phyloP scores from a whole-genome alignment of 1,140 invertebrate genomes.

The Papilio polyxenes region DNA sequence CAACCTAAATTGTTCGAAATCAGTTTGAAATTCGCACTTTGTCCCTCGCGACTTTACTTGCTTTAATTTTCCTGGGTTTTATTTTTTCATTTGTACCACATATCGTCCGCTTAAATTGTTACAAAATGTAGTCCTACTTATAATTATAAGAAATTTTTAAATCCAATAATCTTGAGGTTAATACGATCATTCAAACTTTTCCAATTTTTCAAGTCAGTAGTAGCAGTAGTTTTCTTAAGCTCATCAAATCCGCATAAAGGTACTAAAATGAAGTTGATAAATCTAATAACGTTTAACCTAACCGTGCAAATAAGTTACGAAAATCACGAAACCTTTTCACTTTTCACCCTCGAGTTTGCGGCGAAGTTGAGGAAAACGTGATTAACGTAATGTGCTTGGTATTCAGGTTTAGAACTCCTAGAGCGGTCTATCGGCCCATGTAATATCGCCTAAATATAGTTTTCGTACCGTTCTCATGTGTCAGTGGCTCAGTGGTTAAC shows the following conservation, averaged over 20 bases:
- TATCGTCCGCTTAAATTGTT: not conserved
- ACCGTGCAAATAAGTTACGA: constrained; percentile 16
- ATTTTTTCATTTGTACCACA: not conserved
- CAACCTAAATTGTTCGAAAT: not conserved
- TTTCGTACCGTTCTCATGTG: not conserved
- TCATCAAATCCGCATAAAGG: not conserved
- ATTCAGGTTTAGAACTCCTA: constrained; percentile 23
- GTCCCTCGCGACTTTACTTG: not conserved
- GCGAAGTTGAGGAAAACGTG: constrained; percentile 26
- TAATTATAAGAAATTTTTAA: too few species aligned
- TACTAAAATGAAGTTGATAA: not conserved
- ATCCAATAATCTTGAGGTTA: not conserved
- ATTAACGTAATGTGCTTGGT: constrained; percentile 32
- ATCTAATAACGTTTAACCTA: constrained; percentile 28
- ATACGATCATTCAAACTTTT: too few species aligned
- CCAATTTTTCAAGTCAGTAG: not conserved
- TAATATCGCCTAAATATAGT: not conserved
- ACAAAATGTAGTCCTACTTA: too few species aligned
- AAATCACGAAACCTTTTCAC: constrained; percentile 28
- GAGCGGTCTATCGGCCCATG: not conserved
- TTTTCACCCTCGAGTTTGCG: constrained; percentile 31
- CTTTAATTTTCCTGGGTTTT: not conserved
- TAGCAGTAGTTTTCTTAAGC: not conserved
- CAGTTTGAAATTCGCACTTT: not conserved
- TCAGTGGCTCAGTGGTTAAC: too few species aligned